Percentiles rank a stretch among this genome's conserved stretches.
phyloP scores from a whole-genome alignment of 1,140 invertebrate genomes.

The Brachionus manjavacas region DNA sequence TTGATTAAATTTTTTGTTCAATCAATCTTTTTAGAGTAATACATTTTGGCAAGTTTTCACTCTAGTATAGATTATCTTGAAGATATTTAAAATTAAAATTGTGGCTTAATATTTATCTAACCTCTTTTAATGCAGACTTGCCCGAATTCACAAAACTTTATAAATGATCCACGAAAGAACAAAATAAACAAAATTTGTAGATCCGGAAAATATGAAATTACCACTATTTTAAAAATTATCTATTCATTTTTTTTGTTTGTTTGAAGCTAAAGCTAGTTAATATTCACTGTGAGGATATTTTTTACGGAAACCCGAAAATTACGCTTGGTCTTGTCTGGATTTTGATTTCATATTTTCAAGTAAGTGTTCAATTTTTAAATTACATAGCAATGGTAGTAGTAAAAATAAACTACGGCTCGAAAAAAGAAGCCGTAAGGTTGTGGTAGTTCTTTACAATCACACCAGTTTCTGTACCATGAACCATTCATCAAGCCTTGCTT shows the following conservation, averaged over 20 bases:
- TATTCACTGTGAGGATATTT: conserved; percentile 96
- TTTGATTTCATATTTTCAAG: conserved; percentile 69
- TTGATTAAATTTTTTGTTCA: not conserved
- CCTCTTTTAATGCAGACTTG: not conserved
- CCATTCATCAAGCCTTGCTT: no score
- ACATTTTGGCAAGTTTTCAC: not conserved
- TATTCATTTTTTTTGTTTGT: not conserved
- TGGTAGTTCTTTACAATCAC: no score
- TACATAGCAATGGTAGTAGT: no score
- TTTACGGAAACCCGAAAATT: conserved; percentile 96
- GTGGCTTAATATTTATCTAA: not conserved
- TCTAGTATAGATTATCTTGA: not conserved
- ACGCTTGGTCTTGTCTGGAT: conserved; percentile 98
- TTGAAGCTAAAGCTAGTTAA: conserved; percentile 67
- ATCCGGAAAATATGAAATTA: conserved; percentile 25
- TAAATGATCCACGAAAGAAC: not conserved
- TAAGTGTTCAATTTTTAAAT: not conserved
- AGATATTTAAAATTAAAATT: not conserved
- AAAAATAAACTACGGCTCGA: no score
- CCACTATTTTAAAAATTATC: not conserved
- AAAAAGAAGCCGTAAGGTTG: no score
- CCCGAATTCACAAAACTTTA: not conserved
- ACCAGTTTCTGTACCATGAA: no score
- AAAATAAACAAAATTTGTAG: conserved; percentile 13
- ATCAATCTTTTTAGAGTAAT: not conserved